Evolutionary conservation across 2,888 invertebrate species (phyloP), one percentile per base, ranked within the genome.

Genomic region (Latrodectus elegans): DNA sequence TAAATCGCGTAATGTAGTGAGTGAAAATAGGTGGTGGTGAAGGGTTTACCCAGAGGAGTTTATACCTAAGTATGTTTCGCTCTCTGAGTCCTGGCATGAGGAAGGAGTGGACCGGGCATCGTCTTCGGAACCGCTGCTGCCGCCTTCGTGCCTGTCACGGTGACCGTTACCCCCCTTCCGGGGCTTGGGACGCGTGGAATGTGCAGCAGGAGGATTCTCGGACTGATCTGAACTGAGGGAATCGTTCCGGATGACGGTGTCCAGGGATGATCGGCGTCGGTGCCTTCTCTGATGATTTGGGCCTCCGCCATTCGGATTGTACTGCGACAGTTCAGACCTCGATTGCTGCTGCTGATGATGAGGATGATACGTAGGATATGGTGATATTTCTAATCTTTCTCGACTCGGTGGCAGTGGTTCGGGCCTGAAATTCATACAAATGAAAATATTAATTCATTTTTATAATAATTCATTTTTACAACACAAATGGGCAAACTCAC

Each of bases 81-180:
- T 93, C 88, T 94, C 94, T 75, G 92, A 91, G 89, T 93, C 94
- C 91, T 95, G 96, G 91, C 94, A 94, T 92, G 96, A 97, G 88
- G 96, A 96, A 92, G 97, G 96, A 64, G 96, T 97, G 82, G 95
- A 95, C 91, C 96, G 94, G n/a, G 83, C 81, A 53, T 89, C 89
- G 78, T 89, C 89, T 70, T 99, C 99, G 92, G 97, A 97, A 82
- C 96, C 97, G 84, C 90, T 90, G 72, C 86, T 80, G 17, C 53
- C 52, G 11, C 74, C 74, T 14, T 75, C 71, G 8, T 81, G 55
- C 12, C 76, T 80, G 49, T 80, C 64, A 17, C 86, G 68, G 15
- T 67, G 74, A 10, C 73, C 76, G 68, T 76, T 81, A 22, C 68
- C 72, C 52, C 17, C 49, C 52, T 74, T 79, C 8, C 74, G 49